Evolutionary conservation across 2,113 vertebrate species (phyloP), one percentile per base, ranked within the genome.

Genomic region (Phylloscopus whistleri): DNA sequence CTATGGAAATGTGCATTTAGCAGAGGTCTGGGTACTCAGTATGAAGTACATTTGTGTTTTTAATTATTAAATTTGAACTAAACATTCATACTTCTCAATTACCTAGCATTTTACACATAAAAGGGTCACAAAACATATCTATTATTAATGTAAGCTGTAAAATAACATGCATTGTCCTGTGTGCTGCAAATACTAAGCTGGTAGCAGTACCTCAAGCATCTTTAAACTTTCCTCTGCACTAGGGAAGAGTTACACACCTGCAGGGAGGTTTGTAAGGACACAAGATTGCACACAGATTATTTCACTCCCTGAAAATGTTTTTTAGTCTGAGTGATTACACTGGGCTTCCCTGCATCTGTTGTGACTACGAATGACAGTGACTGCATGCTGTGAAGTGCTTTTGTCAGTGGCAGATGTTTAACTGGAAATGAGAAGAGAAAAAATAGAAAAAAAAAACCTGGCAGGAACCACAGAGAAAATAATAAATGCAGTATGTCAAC

Each of bases 351-450:
- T 78, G 27, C 48, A 55, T 87, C 70, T 52, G 16, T 52, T 19
- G 10, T 56, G 79, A 70, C 39, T 39, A 41, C 0, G 2, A 68
- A 51, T 21, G 4, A 59, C 83, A 78, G 52, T 10, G 6, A 68
- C 82, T 2, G 1, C 14, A 16, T 37, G 43, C 51, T 0, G 0
- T 84, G 84, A 79, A 67, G 44, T 33, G 24, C 2, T 0, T 58
- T 81, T 89, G 68, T 80, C 60, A 55, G 3, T 64, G 74, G 48
- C 18, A 82, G 70, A 91, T 0, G 0, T 68, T 72, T 52, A 93
- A 52, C 46, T 93, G 63, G 66, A 91, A 87, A 79, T 9, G 21
- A 82, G n/a, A 27, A 79, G 49, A 73, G 11, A 39, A 66, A 91
- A 91, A 79, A 16, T 13, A 53, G 13, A 26, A 82, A 66, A 74